Evolutionary conservation across 2,888 invertebrate species (phyloP), one percentile per base, ranked within the genome.

Genomic region (Dynastes maya): DNA sequence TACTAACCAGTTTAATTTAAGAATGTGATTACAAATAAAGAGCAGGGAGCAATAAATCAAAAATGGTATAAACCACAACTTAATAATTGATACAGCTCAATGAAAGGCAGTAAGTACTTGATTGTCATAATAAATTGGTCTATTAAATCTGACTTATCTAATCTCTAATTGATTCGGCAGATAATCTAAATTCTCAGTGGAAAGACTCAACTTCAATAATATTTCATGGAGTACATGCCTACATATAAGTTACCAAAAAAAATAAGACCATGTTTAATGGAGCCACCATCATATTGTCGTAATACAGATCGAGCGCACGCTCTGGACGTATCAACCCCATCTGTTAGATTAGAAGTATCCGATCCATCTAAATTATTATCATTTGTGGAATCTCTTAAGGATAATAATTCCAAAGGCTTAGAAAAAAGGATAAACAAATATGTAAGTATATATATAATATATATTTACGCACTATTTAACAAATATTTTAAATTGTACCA

Each of bases 381-480:
- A 80, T 87, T 92, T 70, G 88, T 91, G 45, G 90, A 91, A 87
- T 89, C 87, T 81, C 86, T 93, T 5, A 89, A 87, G 53, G 91
- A 92, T 78, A 89, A 89, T 16, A 87, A 84, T 78, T 90, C 90
- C 77, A 87, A 88, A 67, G 88, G 89, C 72, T 86, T 93, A 29
- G 92, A 93, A 86, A 89, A 89, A 27, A 92, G 90, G 89, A 88
- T 93, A 68, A 93, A 93, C 85, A 86, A 85, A 81, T 93, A 92
- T 83, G 93, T 93, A 88, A 89, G 90, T 89, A 71, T 79, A 64
- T 70, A 11, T 5, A 37, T 4, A 37, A 37, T 37, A 45, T 9
- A 45, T 45, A 32, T 45, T 11, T 45, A 8, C 8, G 8, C 1
- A 1, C 2, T 45, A 45, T 2, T 9, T 45, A 45, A 45, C 9